Conservation (phyloP, 2,113 vertebrate genomes). For the Hippocampus guttulatus region DNA sequence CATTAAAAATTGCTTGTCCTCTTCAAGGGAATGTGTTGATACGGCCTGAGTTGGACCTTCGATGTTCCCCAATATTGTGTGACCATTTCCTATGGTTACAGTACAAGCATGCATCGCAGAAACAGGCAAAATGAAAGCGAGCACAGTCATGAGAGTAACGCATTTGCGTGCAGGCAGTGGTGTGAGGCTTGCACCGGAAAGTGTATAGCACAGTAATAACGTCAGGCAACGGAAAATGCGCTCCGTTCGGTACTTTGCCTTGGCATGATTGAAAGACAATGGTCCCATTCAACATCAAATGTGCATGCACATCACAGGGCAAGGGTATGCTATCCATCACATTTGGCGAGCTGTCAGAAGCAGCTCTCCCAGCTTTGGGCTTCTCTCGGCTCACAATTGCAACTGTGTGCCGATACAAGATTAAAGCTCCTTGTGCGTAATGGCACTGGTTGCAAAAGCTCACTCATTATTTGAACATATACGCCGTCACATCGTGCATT, state of each 20-base stretch:
- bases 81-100: background rate
- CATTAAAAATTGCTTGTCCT: conserved; percentile 3
- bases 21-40: background rate
- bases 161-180: conserved; percentile 31
- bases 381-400: conserved; percentile 47
- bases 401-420: conserved; percentile 51
- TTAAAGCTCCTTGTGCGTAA: conserved; percentile 47
- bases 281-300: conserved; percentile 73
- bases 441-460: conserved; percentile 16
- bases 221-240: conserved; percentile 63
- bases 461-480: background rate
- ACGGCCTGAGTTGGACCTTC: too few species aligned
- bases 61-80: background rate
- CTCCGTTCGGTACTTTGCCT: conserved; percentile 69
- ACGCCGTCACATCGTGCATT: conserved; percentile 10
- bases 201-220: conserved; percentile 60
- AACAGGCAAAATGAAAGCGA: conserved; percentile 39
- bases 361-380: conserved; percentile 41
- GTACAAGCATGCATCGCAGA: conserved; percentile 9
- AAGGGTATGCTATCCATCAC: conserved; percentile 71
- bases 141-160: conserved; percentile 12
- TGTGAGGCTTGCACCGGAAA: conserved; percentile 51
- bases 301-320: conserved; percentile 73
- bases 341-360: conserved; percentile 69
- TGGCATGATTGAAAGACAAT: conserved; percentile 75